A percentile compares a stretch with the other conserved stretches of the same genome.
These are phyloP conservation scores for Amphiduros pacificus DNA, from an alignment of 2,888 invertebrate species.

Conservation along the genomic window DNA sequence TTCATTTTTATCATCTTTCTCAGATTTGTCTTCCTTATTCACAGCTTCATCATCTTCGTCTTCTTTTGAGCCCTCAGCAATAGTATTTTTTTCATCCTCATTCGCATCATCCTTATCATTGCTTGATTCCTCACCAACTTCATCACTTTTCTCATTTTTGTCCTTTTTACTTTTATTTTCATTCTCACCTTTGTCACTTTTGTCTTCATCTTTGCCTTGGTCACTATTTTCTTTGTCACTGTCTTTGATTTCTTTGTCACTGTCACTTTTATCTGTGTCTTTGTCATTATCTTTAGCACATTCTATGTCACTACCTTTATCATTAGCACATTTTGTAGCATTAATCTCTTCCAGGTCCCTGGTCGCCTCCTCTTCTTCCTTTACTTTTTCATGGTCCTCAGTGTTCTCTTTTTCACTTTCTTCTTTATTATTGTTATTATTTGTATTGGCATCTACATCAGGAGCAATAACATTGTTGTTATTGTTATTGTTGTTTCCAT, in stretches of 20 bases:
- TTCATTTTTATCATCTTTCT: no score
- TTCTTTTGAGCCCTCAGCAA: background rate
- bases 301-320: background rate
- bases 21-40: background rate
- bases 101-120: background rate
- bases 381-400: slow-evolving; percentile 11
- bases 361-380: slow-evolving; percentile 4
- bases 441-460: background rate
- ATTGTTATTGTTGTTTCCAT: slow-evolving; percentile 13
- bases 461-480: slow-evolving; percentile 9
- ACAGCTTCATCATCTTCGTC: background rate
- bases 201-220: background rate
- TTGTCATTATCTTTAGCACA: background rate
- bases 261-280: background rate
- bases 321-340: no score
- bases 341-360: background rate
- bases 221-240: background rate
- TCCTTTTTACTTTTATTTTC: background rate
- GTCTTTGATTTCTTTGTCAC: background rate
- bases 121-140: background rate
- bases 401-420: slow-evolving; percentile 10
- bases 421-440: background rate
- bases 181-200: background rate
- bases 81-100: background rate
- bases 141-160: background rate